A percentile compares a stretch with the other conserved stretches of the same genome.
Evolutionary conservation across 2,113 vertebrate species (phyloP).

Genomic region (Oryzias melastigma): DNA sequence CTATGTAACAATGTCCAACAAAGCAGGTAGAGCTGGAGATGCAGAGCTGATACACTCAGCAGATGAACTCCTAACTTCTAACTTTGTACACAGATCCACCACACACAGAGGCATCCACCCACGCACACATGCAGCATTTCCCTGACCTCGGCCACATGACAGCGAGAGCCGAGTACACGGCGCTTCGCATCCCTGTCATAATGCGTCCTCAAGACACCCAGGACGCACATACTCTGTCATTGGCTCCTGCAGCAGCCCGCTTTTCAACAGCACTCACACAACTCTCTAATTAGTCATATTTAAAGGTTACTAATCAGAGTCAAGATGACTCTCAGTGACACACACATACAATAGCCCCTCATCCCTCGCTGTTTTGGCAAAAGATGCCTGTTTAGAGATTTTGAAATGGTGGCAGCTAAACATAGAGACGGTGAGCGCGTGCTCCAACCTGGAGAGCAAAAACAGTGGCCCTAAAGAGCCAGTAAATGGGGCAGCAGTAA

Average conservation of each 20-base stretch:
- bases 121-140: constrained; percentile 26
- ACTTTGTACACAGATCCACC: constrained; percentile 12
- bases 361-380: neutral
- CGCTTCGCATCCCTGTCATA: constrained; percentile 62
- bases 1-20: neutral
- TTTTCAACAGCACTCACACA: constrained; percentile 51
- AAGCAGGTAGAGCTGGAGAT: neutral
- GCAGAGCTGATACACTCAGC: neutral
- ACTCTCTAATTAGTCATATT: constrained; percentile 68
- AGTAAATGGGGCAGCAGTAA: neutral
- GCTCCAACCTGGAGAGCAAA: constrained; percentile 5
- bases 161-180: constrained; percentile 30
- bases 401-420: constrained; percentile 7
- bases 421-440: neutral
- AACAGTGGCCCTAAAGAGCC: constrained; percentile 11
- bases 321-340: constrained; percentile 38
- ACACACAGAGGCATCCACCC: constrained; percentile 24
- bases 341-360: constrained; percentile 27
- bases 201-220: constrained; percentile 56
- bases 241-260: constrained; percentile 39
- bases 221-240: constrained; percentile 50
- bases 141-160: constrained; percentile 53
- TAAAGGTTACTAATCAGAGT: constrained; percentile 59
- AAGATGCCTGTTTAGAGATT: constrained; percentile 10
- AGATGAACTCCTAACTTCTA: constrained; percentile 16